Conservation (phyloP, 2,113 vertebrate species). For the Uria lomvia region DNA sequence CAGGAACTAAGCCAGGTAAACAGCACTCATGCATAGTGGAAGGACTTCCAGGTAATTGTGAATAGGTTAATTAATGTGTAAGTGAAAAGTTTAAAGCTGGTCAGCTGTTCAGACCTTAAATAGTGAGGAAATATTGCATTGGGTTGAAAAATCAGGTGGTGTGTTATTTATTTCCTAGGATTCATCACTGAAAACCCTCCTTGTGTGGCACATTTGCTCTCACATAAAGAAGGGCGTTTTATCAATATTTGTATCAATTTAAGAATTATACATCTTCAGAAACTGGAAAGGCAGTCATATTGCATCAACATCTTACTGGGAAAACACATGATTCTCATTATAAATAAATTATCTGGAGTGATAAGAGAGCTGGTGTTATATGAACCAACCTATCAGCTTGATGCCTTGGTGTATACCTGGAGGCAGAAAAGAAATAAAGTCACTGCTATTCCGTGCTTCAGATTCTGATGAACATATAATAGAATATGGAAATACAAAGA, state of each 20-base stretch:
- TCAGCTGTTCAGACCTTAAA: not conserved
- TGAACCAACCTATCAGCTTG: slow-evolving; percentile 23
- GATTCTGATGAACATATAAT: slow-evolving; percentile 7
- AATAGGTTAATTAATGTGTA: not conserved
- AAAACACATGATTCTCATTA: not conserved
- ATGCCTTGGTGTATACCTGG: not conserved
- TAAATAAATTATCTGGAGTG: slow-evolving; percentile 56
- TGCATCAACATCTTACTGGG: not conserved
- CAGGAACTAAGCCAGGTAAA: not conserved
- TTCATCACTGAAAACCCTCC: not conserved
- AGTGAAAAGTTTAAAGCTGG: not conserved
- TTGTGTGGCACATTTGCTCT: not conserved
- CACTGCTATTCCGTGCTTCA: not conserved
- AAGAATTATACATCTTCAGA: not conserved
- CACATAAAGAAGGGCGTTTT: not conserved
- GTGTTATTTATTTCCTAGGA: not conserved
- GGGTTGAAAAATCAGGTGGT: not conserved
- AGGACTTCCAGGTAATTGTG: not conserved
- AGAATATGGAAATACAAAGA: slow-evolving; percentile 49
- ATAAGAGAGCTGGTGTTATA: not conserved
- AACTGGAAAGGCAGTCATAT: not conserved
- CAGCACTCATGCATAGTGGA: not conserved
- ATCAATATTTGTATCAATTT: slow-evolving; percentile 12
- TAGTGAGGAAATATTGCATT: not conserved
- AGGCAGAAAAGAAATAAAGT: slow-evolving; percentile 24